Evolutionary conservation across 2,797 vertebrate genomes (phyloP), one percentile per base, ranked within the genome.

Genomic region (Semotilus atromaculatus): DNA sequence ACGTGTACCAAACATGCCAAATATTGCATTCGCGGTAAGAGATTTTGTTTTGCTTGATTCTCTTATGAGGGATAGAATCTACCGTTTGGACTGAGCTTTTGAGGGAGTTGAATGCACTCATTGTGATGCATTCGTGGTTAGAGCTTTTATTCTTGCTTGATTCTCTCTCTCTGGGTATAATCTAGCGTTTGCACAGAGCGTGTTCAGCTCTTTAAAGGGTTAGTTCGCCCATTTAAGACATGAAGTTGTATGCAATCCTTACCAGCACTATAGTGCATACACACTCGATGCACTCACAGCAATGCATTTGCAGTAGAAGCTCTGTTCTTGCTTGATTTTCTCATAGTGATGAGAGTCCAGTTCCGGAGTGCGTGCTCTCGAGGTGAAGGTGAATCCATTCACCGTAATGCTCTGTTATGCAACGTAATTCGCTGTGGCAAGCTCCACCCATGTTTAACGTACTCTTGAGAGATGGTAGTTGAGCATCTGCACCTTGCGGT

Each of bases 361-460:
- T 4, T 58, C n/a, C 8, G 0, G 7, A 55, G 21, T 0, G 0
- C 0, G 0, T 55, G 21, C 53, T 55, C 53, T 55, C 3, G 3
- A 55, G 53, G 53, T n/a, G n/a, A 21, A 23, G 53, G 21, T 55
- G 7, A 55, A 55, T 58, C 55, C 55, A 58, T 58, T 11, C 10
- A 58, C 9, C 23, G 8, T 58, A 9, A 58, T 58, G 21, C 8
- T 48, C 16, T 48, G 45, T 11, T 13, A 45, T 45, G 43, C 43
- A 45, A 45, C 11, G 11, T 45, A 45, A 3, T 55, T 55, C 7
- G 0, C 51, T 55, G 19, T 23, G 51, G 51, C 51, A 55, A 55
- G 19, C 53, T n/a, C 53, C 8, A 1, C 21, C 21, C 53, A 58
- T 58, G 3, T 58, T 55, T 11, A n/a, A 58, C 8, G 10, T 3